Evolutionary conservation across 2,113 vertebrate species (phyloP), one percentile per base, ranked within the genome.

Genomic region (Ptilonorhynchus violaceus): DNA sequence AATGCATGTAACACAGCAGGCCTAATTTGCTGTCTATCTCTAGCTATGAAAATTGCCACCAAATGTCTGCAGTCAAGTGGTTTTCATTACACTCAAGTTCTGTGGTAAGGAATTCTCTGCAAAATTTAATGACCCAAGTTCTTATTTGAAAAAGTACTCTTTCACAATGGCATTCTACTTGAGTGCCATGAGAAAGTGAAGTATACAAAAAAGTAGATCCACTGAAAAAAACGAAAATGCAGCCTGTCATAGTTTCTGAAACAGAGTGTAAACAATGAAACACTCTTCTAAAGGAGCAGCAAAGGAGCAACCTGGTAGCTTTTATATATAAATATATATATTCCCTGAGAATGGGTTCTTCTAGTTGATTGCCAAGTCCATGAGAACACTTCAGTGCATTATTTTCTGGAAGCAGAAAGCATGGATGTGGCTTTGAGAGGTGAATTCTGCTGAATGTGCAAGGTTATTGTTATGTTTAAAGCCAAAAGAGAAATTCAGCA

Each of bases 1-100:
- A 96, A 82, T 89, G n/a, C 53, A 63, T 68, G 86, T 85, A 88
- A 47, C 88, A 73, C 92, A 96, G 93, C 92, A 77, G 79, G 92
- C 18, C 24, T 80, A 80, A 92, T 90, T 59, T 95, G 56, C 82
- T 92, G 82, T 91, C 88, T 56, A 31, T 81, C 44, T 63, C 76
- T 64, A 39, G 31, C 83, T 89, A 78, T 68, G 79, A 91, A 78
- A 60, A 92, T 81, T 81, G 13, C 18, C 56, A 85, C 33, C 7
- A 46, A 83, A 91, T 47, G 17, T 52, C 73, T 79, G 53, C 35
- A 85, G 84, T 69, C 56, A 69, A 93, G 76, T 72, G 39, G 30
- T 72, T 95, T 92, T 95, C 50, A 62, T 73, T 85, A 76, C 11
- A 16, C 35, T 47, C 53, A 69, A 85, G 44, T 69, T 92, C 70